Evolutionary conservation across 2,113 vertebrate genomes (phyloP), one percentile per base, ranked within the genome.

Genomic region (Cavia porcellus): DNA sequence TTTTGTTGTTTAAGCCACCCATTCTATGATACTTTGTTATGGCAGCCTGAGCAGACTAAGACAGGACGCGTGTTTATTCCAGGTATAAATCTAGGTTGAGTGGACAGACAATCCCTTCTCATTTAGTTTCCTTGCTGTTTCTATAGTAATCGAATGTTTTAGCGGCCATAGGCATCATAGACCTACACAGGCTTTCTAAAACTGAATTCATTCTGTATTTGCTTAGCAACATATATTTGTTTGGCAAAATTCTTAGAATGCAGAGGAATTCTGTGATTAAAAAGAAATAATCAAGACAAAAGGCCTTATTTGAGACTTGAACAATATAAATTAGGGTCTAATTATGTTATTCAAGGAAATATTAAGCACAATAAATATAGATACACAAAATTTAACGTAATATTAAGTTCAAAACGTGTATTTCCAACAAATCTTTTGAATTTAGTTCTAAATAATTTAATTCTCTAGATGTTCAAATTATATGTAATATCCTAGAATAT

Each of bases 391-490:
- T 59, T 85, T 88, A 90, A 86, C 47, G 35, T 81, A 93, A 32
- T 92, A 42, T 70, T 87, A 42, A 14, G 1, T n/a, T 47, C 12
- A 93, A 79, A 1, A 61, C 68, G 45, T 30, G 42, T 35, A 64
- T 22, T 70, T 68, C 3, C 5, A 57, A 75, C 11, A 47, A 32
- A 14, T 88, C 1, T 62, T 90, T 88, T 79, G 11, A 50, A 72
- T 72, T 96, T 86, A 82, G 61, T 38, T 82, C 22, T 68, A 38
- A 0, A 45, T 0, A 42, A 92, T 95, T 85, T 85, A 85, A 82
- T 87, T 88, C 7, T 96, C 2, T 95, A 59, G 59, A 52, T 95
- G 79, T 47, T 62, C 45, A 88, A 61, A 45, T 77, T 75, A 50
- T 28, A 89, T 55, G 22, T 86, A 35, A 72, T 52, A 32, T 62